Percentiles rank a stretch among this genome's conserved stretches.
These are phyloP conservation scores for Clarias fuscus DNA, from an alignment of 2,797 vertebrate genomes.

Conservation along the genomic window DNA sequence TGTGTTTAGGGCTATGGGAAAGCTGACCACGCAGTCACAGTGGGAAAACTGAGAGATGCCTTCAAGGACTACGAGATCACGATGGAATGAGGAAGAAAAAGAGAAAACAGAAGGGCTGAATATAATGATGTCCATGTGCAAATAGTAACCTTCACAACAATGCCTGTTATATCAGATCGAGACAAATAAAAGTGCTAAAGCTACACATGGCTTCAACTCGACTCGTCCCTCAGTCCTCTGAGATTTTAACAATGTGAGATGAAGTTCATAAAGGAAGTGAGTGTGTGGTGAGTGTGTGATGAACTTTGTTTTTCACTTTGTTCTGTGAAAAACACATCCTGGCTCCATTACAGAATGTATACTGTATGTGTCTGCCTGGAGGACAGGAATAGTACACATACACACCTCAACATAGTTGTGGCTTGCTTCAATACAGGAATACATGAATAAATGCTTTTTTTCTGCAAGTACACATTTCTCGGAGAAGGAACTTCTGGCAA, in stretches of 20 bases:
- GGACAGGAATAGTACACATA: not conserved
- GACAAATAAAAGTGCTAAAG: conserved; percentile 5
- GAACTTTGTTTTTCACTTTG: not conserved
- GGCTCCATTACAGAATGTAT: conserved; percentile 48
- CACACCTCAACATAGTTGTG: not conserved
- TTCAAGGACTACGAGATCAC: conserved; percentile 83
- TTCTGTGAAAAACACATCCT: conserved; percentile 60
- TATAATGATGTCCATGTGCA: not conserved
- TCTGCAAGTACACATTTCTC: not conserved
- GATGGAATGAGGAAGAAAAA: conserved; percentile 56
- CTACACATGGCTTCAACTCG: not conserved
- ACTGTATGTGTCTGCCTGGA: conserved; percentile 46
- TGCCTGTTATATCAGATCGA: too few relatives aligned
- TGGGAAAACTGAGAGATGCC: conserved; percentile 78
- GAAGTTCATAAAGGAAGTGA: conserved; percentile 64
- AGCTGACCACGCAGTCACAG: conserved; percentile 85
- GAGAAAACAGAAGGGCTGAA: not conserved
- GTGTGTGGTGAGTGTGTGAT: conserved; percentile 26
- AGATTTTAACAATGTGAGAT: conserved; percentile 31
- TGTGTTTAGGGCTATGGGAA: conserved; percentile 83
- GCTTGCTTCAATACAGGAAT: not conserved
- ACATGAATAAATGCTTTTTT: not conserved
- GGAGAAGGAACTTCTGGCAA: not conserved
- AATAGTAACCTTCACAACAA: not conserved
- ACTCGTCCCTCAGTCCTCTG: not conserved